Percentiles rank a stretch among this genome's conserved stretches.
These are phyloP conservation scores for Diploscapter pachys DNA, from an alignment of 1,140 invertebrate species.

Conservation along the genomic window DNA sequence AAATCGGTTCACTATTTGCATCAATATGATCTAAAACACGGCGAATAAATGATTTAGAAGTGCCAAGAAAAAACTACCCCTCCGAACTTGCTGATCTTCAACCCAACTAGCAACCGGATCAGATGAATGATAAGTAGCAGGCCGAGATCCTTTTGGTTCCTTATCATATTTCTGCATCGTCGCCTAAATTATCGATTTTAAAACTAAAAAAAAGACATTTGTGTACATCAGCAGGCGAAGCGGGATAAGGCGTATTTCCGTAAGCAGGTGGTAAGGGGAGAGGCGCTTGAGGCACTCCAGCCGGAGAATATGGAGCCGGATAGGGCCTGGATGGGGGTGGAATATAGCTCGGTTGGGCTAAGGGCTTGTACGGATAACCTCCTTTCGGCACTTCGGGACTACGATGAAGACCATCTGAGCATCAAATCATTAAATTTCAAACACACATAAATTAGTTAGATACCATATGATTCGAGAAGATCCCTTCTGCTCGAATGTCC, in stretches of 20 bases:
- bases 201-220: too few species aligned
- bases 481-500: slow-evolving; percentile 24
- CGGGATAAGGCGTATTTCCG: slow-evolving; percentile 27
- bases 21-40: slow-evolving; percentile 22
- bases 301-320: slow-evolving; percentile 16
- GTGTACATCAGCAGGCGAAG: slow-evolving; percentile 15
- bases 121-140: neutral
- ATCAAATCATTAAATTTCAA: slow-evolving; percentile 1
- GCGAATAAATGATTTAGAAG: slow-evolving; percentile 1
- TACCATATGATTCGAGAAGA: slow-evolving; percentile 18
- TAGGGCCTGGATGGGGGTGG: slow-evolving; percentile 21
- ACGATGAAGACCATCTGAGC: neutral
- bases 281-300: slow-evolving; percentile 27
- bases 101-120: slow-evolving; percentile 40
- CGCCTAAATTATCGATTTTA: too few species aligned
- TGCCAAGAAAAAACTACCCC: slow-evolving; percentile 5
- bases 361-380: neutral
- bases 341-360: neutral
- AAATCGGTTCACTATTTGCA: slow-evolving; percentile 39
- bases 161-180: slow-evolving; percentile 9
- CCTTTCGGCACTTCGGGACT: neutral
- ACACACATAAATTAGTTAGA: neutral
- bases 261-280: slow-evolving; percentile 25
- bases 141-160: slow-evolving; percentile 1
- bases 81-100: slow-evolving; percentile 31